phyloP scores from a whole-genome alignment of 2,888 invertebrate genomes.

The Sabatieria punctata region DNA sequence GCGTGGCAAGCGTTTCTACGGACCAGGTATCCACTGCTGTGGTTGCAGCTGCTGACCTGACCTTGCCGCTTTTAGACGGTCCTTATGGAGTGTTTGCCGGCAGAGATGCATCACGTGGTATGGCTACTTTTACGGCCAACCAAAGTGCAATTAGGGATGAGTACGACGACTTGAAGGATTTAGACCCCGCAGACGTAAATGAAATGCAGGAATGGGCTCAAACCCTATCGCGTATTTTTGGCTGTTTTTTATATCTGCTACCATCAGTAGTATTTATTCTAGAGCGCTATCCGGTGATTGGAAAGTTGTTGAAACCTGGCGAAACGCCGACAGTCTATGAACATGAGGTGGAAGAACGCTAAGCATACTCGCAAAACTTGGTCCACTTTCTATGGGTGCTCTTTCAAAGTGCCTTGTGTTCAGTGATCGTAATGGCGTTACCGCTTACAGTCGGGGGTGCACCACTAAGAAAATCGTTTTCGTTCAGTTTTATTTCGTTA shows the following conservation, averaged over 20 bases:
- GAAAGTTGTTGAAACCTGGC: slow-evolving; percentile 70
- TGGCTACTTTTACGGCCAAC: slow-evolving; percentile 72
- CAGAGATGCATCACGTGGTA: slow-evolving; percentile 76
- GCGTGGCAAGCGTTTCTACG: slow-evolving; percentile 71
- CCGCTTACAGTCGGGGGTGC: too few species aligned
- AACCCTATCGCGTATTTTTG: slow-evolving; percentile 66
- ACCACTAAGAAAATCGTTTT: too few species aligned
- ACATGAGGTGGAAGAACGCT: slow-evolving; percentile 40
- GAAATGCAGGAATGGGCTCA: slow-evolving; percentile 90
- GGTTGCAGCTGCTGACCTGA: neutral
- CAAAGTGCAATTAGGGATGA: slow-evolving; percentile 54
- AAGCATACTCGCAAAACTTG: too few species aligned
- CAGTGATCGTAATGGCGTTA: too few species aligned
- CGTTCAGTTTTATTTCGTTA: too few species aligned
- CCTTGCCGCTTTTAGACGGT: slow-evolving; percentile 47
- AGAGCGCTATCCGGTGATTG: slow-evolving; percentile 87
- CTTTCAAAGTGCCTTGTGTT: too few species aligned
- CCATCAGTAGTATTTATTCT: neutral
- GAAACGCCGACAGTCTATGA: slow-evolving; percentile 76
- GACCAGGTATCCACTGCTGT: slow-evolving; percentile 61
- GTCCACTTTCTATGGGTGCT: too few species aligned
- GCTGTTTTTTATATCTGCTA: too few species aligned
- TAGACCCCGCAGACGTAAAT: slow-evolving; percentile 80
- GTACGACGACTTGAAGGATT: slow-evolving; percentile 86
- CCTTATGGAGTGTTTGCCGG: slow-evolving; percentile 88